A percentile compares a stretch with the other conserved stretches of the same genome.
Conservation (phyloP, 2,113 vertebrate genomes). For the Myrmecobius fasciatus region DNA sequence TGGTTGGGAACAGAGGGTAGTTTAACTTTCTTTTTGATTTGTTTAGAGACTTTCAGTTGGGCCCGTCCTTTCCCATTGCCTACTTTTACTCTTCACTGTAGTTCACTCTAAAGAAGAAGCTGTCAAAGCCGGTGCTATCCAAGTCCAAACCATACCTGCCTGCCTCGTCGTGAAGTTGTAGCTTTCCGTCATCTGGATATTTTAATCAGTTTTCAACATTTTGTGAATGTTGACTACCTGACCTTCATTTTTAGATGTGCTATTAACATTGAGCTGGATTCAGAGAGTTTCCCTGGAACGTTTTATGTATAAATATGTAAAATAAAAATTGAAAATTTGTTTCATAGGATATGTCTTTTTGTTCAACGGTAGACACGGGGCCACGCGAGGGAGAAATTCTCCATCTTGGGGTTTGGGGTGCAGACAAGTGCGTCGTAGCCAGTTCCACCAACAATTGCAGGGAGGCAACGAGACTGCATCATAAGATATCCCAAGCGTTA, state of each 20-base stretch:
- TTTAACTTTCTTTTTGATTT: slow-evolving; percentile 88
- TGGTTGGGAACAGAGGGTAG: slow-evolving; percentile 84
- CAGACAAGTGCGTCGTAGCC: not conserved
- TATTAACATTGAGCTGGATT: slow-evolving; percentile 93
- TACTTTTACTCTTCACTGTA: slow-evolving; percentile 95
- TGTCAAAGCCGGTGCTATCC: slow-evolving; percentile 97
- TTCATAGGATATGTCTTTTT: slow-evolving; percentile 91
- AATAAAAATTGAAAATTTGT: slow-evolving; percentile 99
- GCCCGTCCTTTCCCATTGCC: slow-evolving; percentile 92
- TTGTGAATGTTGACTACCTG: slow-evolving; percentile 98
- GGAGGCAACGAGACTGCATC: not conserved
- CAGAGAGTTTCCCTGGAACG: slow-evolving; percentile 92
- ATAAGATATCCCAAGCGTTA: too few species aligned
- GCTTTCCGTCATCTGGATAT: slow-evolving; percentile 92
- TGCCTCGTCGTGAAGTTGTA: slow-evolving; percentile 98
- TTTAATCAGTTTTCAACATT: slow-evolving; percentile 95
- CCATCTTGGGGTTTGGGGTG: not conserved
- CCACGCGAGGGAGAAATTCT: not conserved
- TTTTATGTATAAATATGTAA: slow-evolving; percentile 99
- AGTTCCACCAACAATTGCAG: not conserved
- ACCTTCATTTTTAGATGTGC: slow-evolving; percentile 95
- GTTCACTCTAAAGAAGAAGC: slow-evolving; percentile 92
- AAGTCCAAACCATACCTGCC: slow-evolving; percentile 93
- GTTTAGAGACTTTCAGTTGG: slow-evolving; percentile 89
- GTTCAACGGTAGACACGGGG: slow-evolving; percentile 50